phyloP scores from a whole-genome alignment of 2,113 vertebrate genomes.

The Mandrillus leucophaeus region DNA sequence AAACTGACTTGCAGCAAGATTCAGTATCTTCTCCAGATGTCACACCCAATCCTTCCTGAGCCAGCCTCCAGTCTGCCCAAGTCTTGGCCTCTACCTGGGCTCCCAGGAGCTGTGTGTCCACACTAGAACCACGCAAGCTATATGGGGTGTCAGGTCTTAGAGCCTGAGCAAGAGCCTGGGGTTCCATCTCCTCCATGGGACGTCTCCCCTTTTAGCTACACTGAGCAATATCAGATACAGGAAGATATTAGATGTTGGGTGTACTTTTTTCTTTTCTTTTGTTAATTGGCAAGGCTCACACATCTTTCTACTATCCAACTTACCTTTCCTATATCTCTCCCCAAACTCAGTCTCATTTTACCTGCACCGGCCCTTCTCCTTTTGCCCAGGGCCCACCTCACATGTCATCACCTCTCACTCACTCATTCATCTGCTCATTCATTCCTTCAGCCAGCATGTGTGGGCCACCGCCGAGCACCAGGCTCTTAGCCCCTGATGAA shows the following conservation, averaged over 20 bases:
- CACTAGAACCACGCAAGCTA: background rate
- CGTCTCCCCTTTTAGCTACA: too few species aligned
- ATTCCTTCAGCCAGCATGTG: rapidly evolving
- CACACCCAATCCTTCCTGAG: rapidly evolving
- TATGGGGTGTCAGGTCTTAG: background rate
- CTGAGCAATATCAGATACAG: background rate
- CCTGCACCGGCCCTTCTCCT: background rate
- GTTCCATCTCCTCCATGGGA: background rate
- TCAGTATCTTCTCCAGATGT: rapidly evolving
- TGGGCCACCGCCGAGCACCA: rapidly evolving
- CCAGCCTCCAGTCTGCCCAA: rapidly evolving
- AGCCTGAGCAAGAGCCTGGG: background rate
- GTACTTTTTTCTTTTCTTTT: background rate
- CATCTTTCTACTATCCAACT: background rate
- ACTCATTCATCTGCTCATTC: background rate
- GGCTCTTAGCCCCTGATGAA: background rate
- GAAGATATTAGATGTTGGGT: background rate
- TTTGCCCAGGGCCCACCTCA: background rate
- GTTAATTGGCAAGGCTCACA: too few species aligned
- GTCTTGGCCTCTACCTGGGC: too few species aligned
- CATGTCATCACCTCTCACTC: background rate
- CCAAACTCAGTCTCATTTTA: too few species aligned
- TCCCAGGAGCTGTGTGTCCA: rapidly evolving
- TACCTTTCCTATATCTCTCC: background rate
- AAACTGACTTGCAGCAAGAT: rapidly evolving